Percentiles rank a stretch among this genome's conserved stretches.
These are phyloP conservation scores for Drosophila grimshawi DNA, from an alignment of 1,140 invertebrate species.

Conservation along the genomic window DNA sequence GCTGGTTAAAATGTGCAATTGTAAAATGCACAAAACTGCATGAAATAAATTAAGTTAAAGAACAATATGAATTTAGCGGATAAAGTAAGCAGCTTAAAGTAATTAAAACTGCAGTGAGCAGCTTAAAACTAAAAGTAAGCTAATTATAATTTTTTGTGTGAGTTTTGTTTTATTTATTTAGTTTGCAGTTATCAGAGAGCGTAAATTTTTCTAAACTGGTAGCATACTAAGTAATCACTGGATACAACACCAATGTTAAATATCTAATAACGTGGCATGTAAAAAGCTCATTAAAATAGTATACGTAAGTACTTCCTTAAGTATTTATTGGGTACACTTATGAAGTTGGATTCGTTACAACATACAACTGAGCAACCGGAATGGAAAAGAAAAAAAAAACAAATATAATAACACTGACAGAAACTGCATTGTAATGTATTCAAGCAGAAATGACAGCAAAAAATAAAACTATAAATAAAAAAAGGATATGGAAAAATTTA, in stretches of 20 bases:
- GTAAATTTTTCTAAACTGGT: slow-evolving; percentile 51
- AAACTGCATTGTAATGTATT: slow-evolving; percentile 7
- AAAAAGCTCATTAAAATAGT: slow-evolving; percentile 6
- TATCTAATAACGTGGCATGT: neutral
- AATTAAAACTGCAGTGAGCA: neutral
- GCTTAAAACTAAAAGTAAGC: slow-evolving; percentile 5
- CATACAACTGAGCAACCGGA: neutral
- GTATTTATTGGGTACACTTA: slow-evolving; percentile 1
- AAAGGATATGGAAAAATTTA: slow-evolving; percentile 8
- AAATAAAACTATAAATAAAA: slow-evolving; percentile 1
- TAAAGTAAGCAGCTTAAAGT: slow-evolving; percentile 20
- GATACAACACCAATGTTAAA: slow-evolving; percentile 48
- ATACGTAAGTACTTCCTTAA: slow-evolving; percentile 1
- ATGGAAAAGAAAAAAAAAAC: neutral
- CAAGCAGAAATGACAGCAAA: slow-evolving; percentile 8
- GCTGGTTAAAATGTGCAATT: slow-evolving; percentile 33
- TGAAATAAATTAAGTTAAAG: slow-evolving; percentile 4
- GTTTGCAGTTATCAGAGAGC: slow-evolving; percentile 44
- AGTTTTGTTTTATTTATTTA: slow-evolving; percentile 19
- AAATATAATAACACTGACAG: neutral
- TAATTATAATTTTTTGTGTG: slow-evolving; percentile 12
- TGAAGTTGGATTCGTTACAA: neutral
- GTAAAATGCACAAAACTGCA: slow-evolving; percentile 34
- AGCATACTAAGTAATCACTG: slow-evolving; percentile 41
- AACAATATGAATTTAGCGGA: slow-evolving; percentile 4